phyloP scores from a whole-genome alignment of 2,888 invertebrate genomes.

The Saturnia pavonia region DNA sequence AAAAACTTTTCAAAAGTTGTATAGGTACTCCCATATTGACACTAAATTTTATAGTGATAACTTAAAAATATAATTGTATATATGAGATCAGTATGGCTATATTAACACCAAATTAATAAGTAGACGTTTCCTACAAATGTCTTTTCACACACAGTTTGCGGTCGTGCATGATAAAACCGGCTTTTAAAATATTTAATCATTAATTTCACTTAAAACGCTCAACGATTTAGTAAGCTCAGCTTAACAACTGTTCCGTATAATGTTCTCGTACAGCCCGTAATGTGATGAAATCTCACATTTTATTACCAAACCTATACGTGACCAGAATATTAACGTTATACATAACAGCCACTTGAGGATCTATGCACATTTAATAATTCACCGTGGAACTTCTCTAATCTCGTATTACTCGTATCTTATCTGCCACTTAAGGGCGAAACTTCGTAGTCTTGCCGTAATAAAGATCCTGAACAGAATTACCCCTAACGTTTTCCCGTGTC shows the following conservation, averaged over 20 bases:
- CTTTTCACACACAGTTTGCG: neutral
- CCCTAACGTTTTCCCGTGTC: conserved; percentile 46
- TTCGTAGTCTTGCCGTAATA: conserved; percentile 55
- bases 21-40: no score
- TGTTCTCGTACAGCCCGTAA: conserved; percentile 36
- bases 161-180: neutral
- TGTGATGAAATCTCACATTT: conserved; percentile 40
- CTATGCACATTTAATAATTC: conserved; percentile 54
- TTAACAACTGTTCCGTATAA: conserved; percentile 17
- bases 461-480: conserved; percentile 68
- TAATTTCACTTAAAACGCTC: conserved; percentile 21
- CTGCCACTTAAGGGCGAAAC: conserved; percentile 54
- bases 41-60: neutral
- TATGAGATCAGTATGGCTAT: neutral
- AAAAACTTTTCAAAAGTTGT: no score
- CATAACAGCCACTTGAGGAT: conserved; percentile 31
- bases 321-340: conserved; percentile 36
- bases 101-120: neutral
- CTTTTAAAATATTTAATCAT: conserved; percentile 23
- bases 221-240: conserved; percentile 13
- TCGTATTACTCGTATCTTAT: conserved; percentile 58
- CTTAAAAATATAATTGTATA: neutral
- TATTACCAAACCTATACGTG: conserved; percentile 43
- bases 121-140: neutral
- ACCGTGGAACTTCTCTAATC: conserved; percentile 55